These are phyloP conservation scores for Drosophila subquinaria DNA, from an alignment of 2,888 invertebrate genomes.

Conservation along the genomic window DNA sequence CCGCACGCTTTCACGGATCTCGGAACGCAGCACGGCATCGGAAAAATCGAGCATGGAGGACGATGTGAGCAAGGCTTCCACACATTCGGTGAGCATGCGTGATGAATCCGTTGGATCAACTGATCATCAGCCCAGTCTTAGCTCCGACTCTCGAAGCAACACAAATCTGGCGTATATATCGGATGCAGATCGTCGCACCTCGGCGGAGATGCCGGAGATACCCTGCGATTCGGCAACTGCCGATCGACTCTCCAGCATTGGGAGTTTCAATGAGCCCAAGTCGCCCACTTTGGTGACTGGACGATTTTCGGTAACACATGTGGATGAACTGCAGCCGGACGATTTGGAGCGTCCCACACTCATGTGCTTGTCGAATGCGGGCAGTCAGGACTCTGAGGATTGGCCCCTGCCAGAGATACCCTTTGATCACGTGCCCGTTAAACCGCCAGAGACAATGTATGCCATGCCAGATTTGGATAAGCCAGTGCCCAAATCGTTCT, in stretches of 20 bases:
- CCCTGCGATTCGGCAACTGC: constrained; percentile 90
- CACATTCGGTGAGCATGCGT: constrained; percentile 93
- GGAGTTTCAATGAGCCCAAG: constrained; percentile 86
- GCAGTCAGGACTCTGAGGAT: constrained; percentile 91
- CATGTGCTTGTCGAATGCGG: constrained; percentile 86
- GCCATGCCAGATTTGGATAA: constrained; percentile 84
- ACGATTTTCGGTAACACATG: constrained; percentile 85
- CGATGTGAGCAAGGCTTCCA: constrained; percentile 94
- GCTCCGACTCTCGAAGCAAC: constrained; percentile 93
- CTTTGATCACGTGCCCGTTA: constrained; percentile 85
- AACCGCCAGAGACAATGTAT: constrained; percentile 82
- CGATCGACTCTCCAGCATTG: constrained; percentile 87
- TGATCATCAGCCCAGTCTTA: constrained; percentile 93
- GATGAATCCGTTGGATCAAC: constrained; percentile 94
- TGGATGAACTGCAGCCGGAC: constrained; percentile 82
- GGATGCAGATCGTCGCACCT: constrained; percentile 92
- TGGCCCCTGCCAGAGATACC: constrained; percentile 92
- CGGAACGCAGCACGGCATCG: constrained; percentile 94
- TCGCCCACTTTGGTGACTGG: constrained; percentile 85
- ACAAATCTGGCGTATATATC: constrained; percentile 91
- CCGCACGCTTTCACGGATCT: constrained; percentile 93
- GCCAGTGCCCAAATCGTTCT: constrained; percentile 85
- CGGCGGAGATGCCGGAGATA: constrained; percentile 94
- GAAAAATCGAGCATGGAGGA: constrained; percentile 95
- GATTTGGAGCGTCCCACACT: constrained; percentile 82